Conservation (phyloP, 2,888 invertebrate species). For the Sialis fuliginosa region DNA sequence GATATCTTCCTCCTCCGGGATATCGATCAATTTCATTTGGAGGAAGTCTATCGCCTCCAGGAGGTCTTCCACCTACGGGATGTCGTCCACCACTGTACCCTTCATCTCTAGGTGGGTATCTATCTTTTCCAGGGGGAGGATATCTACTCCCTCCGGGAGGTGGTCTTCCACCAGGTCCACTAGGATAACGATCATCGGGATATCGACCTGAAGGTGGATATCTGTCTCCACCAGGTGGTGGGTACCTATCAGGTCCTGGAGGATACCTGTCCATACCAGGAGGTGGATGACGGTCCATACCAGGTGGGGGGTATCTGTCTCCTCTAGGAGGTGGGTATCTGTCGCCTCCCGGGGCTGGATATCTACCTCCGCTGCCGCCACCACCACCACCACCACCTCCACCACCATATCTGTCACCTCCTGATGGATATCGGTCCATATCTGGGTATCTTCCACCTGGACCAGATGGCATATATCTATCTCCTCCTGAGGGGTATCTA, state of each 20-base stretch:
- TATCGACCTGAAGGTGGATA: constrained; percentile 22
- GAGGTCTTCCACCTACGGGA: constrained; percentile 12
- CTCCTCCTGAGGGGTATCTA: constrained; percentile 24
- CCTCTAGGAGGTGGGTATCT: constrained; percentile 27
- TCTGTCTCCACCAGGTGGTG: constrained; percentile 27
- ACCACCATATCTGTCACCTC: constrained; percentile 15
- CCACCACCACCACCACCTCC: too few species aligned
- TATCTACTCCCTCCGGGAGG: constrained; percentile 25
- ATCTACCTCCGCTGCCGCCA: constrained; percentile 18
- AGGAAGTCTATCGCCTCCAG: constrained; percentile 14
- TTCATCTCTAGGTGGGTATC: constrained; percentile 11
- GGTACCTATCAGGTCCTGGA: constrained; percentile 33
- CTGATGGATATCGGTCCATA: constrained; percentile 30
- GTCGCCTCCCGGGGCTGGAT: constrained; percentile 17
- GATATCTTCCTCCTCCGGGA: constrained; percentile 7
- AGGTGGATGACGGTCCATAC: constrained; percentile 30
- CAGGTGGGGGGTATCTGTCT: constrained; percentile 26
- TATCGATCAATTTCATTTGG: constrained; percentile 18
- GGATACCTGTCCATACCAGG: constrained; percentile 1
- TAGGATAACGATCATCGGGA: constrained; percentile 15
- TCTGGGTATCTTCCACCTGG: constrained; percentile 12
- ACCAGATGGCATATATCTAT: constrained; percentile 14
- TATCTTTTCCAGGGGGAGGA: constrained; percentile 8
- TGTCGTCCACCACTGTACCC: constrained; percentile 10
- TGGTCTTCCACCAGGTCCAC: constrained; percentile 19